phyloP scores from a whole-genome alignment of 2,797 vertebrate genomes.

The Okamejei kenojei region DNA sequence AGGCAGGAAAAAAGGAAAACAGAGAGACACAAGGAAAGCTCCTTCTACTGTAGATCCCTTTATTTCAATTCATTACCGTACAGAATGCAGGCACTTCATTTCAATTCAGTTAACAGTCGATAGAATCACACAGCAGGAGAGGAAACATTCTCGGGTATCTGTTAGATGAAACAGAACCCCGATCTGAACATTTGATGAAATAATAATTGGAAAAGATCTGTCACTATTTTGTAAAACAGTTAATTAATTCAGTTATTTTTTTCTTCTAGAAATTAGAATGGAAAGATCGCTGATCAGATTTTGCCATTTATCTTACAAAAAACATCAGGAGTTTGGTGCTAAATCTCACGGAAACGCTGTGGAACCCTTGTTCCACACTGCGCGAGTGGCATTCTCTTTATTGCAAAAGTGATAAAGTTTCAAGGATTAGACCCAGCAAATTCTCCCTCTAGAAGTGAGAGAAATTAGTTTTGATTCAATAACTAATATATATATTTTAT shows the following conservation, averaged over 20 bases:
- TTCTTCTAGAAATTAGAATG: constrained; percentile 8
- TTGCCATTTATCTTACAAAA: constrained; percentile 7
- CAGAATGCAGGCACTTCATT: constrained; percentile 35
- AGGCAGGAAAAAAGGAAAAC: neutral
- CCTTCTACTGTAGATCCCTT: constrained; percentile 31
- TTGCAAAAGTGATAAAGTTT: constrained; percentile 16
- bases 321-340: neutral
- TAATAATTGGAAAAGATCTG: neutral
- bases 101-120: constrained; percentile 34
- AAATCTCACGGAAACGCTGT: neutral
- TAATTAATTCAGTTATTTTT: constrained; percentile 36
- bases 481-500: constrained; percentile 33
- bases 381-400: neutral
- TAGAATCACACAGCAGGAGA: constrained; percentile 24
- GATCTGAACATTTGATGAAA: neutral
- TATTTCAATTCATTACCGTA: constrained; percentile 26
- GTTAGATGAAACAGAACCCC: neutral
- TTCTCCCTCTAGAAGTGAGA: neutral
- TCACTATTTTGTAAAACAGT: constrained; percentile 11
- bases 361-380: neutral
- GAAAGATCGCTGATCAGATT: constrained; percentile 17
- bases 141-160: neutral
- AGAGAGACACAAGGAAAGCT: neutral
- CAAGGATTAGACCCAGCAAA: constrained; percentile 17
- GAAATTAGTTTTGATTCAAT: constrained; percentile 26